Evolutionary conservation across 2,888 invertebrate genomes (phyloP).

Genomic region (Amiota mariae): DNA sequence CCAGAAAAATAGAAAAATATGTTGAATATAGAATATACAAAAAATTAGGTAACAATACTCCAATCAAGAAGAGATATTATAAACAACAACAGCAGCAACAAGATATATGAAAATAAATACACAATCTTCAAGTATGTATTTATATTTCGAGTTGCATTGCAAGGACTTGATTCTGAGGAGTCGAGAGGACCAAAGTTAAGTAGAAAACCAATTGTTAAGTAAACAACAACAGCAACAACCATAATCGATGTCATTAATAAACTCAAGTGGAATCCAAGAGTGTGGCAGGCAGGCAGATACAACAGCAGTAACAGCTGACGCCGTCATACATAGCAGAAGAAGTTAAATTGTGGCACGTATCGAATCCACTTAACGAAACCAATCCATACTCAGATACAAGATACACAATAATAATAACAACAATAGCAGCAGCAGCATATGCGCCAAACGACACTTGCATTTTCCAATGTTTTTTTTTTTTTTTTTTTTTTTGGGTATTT

Average conservation of each 20-base stretch:
- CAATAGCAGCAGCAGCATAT: slow-evolving; percentile 10
- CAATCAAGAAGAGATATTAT: background rate
- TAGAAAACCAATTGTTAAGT: no score
- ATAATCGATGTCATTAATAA: slow-evolving; percentile 56
- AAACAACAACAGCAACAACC: slow-evolving; percentile 3
- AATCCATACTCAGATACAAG: slow-evolving; percentile 16
- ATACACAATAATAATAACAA: background rate
- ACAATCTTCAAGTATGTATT: background rate
- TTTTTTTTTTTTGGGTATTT: slow-evolving; percentile 11
- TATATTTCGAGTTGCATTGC: background rate
- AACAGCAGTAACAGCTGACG: background rate
- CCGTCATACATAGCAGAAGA: background rate
- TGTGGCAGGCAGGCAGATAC: slow-evolving; percentile 11
- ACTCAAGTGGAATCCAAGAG: slow-evolving; percentile 44
- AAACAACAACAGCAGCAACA: background rate
- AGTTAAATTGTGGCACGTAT: slow-evolving; percentile 19
- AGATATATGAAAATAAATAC: background rate
- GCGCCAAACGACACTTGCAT: slow-evolving; percentile 22
- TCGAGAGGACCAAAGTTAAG: no score
- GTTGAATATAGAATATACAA: no score
- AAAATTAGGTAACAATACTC: background rate
- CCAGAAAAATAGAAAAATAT: background rate
- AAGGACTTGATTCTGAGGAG: background rate
- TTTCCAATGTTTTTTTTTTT: slow-evolving; percentile 8
- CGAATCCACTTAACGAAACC: slow-evolving; percentile 22